Percentiles rank a stretch among this genome's conserved stretches.
Evolutionary conservation across 2,797 vertebrate genomes (phyloP).

Genomic region (Chelon labrosus): DNA sequence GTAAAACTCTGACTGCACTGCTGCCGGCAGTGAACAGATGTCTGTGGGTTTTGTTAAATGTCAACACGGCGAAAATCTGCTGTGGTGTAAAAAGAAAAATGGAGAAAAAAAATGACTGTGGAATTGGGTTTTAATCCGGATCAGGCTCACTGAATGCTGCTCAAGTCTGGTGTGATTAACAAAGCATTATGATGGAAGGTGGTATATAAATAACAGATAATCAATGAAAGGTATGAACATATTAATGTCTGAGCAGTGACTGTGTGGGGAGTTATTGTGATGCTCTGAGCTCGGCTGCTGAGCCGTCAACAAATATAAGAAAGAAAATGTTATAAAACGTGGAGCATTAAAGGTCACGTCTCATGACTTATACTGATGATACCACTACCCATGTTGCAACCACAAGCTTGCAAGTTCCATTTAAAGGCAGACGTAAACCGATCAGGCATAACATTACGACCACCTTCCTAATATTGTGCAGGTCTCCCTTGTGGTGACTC

Average conservation of each 20-base stretch:
- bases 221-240: neutral
- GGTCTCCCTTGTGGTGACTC: too few species aligned
- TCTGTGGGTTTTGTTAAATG: constrained; percentile 25
- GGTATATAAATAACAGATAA: neutral
- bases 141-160: neutral
- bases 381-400: too few species aligned
- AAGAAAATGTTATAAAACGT: too few species aligned
- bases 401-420: too few species aligned
- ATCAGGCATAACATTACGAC: too few species aligned
- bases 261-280: neutral
- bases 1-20: constrained; percentile 6
- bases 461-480: too few species aligned
- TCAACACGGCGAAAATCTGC: constrained; percentile 6
- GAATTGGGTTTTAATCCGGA: constrained; percentile 9
- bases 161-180: neutral
- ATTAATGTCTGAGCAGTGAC: neutral
- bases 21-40: constrained; percentile 15
- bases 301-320: too few species aligned
- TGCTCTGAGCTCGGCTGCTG: too few species aligned
- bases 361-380: too few species aligned
- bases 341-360: too few species aligned
- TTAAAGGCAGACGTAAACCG: too few species aligned
- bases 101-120: neutral
- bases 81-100: neutral
- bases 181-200: neutral